Evolutionary conservation across 1,140 invertebrate species (phyloP), one percentile per base, ranked within the genome.

Genomic region (Aphelinus atriplicis): DNA sequence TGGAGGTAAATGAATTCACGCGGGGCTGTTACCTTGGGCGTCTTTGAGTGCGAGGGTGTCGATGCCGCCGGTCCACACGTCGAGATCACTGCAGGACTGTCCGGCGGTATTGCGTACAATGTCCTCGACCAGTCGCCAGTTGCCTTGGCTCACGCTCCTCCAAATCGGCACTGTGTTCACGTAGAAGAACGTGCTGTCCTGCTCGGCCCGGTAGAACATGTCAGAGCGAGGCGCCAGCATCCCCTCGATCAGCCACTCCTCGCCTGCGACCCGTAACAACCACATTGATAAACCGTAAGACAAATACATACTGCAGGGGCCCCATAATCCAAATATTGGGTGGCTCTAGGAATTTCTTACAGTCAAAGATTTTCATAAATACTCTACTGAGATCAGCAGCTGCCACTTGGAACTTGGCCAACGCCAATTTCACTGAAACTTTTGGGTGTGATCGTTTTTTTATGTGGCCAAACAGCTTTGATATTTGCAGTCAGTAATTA

Each of bases 101-200:
- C 46, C 50, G 63, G 81, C 76, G 72, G 84, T 88, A 5, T 83
- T 79, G 51, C 89, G 82, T 0, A 89, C 78, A 69, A 85, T 84
- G 4, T 83, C 80, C 79, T 91, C 90, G 0, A 90, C 80, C 7
- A 80, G 80, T 1, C 88, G 87, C 92, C 92, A 93, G 82, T 93
- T 93, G 55, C 90, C 90, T 64, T 87, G 90, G 77, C 92, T 92
- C 75, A 93, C 90, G 3, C 86, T 88, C 73, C 92, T 91, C 92
- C 92, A 93, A 77, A 80, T 75, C 0, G 80, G 79, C 9, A 81
- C 70, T 0, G 70, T 77, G 51, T 77, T 77, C 0, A 77, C 56
- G 46, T 69, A 73, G 45, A 69, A 73, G 47, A n/a, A 69, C 0
- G 71, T 64, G 26, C 75, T 73, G 46, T 53, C 48, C 26, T 77